Evolutionary conservation across 2,797 vertebrate species (phyloP).

Genomic region (Bradypodion pumilum): DNA sequence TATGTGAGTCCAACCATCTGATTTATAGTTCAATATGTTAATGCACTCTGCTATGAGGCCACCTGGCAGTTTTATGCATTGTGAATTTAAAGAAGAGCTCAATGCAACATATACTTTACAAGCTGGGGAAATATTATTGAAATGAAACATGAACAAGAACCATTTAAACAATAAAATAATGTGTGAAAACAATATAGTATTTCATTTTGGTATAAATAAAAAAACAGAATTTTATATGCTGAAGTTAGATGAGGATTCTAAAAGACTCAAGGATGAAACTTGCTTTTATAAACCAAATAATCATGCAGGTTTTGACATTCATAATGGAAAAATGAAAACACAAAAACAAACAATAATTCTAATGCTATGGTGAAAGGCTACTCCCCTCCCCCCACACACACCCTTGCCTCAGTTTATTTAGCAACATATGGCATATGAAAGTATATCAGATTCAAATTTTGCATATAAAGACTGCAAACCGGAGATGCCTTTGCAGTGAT

Average conservation of each 20-base stretch:
- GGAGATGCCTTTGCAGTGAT: background rate
- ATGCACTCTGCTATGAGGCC: constrained; percentile 83
- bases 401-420: no score
- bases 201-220: constrained; percentile 75
- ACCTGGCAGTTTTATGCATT: constrained; percentile 86
- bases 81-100: constrained; percentile 85
- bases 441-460: background rate
- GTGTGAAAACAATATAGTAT: constrained; percentile 77
- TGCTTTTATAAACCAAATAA: constrained; percentile 54
- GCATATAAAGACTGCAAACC: background rate
- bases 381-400: constrained; percentile 26
- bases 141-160: constrained; percentile 84
- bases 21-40: constrained; percentile 87
- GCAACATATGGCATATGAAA: background rate
- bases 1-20: constrained; percentile 78
- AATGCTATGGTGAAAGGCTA: constrained; percentile 40
- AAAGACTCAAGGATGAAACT: constrained; percentile 53
- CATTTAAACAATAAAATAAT: constrained; percentile 85
- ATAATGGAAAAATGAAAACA: constrained; percentile 47
- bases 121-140: constrained; percentile 85
- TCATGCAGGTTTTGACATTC: constrained; percentile 49
- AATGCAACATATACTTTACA: constrained; percentile 84
- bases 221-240: constrained; percentile 71
- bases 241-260: constrained; percentile 70
- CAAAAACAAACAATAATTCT: constrained; percentile 38